Conservation (phyloP, 2,888 invertebrate genomes). For the Plagiodera versicolora region DNA sequence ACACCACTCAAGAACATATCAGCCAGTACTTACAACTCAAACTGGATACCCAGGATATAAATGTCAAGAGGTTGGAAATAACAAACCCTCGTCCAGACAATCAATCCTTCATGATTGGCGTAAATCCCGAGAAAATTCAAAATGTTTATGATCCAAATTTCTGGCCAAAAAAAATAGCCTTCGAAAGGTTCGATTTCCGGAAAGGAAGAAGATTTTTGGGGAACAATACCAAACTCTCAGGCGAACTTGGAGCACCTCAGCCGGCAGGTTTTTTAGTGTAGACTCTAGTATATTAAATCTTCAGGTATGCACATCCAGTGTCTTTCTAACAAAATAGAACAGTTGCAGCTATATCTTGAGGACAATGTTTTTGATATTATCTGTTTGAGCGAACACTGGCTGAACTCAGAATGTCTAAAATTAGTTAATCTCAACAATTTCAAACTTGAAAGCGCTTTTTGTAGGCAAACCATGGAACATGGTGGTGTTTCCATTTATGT, state of each 20-base stretch:
- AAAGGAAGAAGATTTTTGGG: neutral
- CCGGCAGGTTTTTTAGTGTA: neutral
- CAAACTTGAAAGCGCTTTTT: too few species aligned
- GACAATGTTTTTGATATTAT: neutral
- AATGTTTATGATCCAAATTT: neutral
- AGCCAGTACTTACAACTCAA: neutral
- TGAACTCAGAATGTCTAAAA: too few species aligned
- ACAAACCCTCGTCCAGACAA: neutral
- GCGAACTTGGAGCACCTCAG: neutral
- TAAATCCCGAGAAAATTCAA: neutral
- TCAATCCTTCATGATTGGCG: neutral
- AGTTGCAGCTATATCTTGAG: too few species aligned
- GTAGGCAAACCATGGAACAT: too few species aligned
- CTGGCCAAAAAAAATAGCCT: neutral
- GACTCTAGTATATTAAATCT: neutral
- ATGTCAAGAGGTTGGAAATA: neutral
- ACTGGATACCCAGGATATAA: neutral
- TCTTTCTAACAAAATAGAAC: neutral
- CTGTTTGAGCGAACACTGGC: neutral
- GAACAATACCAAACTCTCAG: neutral
- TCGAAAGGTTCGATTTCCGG: slow-evolving; percentile 1
- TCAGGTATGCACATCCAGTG: neutral
- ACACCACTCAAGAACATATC: neutral
- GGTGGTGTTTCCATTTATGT: too few species aligned
- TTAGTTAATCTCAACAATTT: too few species aligned